A percentile compares a stretch with the other conserved stretches of the same genome.
phyloP scores from a whole-genome alignment of 2,113 vertebrate genomes.

The Rostratula benghalensis region DNA sequence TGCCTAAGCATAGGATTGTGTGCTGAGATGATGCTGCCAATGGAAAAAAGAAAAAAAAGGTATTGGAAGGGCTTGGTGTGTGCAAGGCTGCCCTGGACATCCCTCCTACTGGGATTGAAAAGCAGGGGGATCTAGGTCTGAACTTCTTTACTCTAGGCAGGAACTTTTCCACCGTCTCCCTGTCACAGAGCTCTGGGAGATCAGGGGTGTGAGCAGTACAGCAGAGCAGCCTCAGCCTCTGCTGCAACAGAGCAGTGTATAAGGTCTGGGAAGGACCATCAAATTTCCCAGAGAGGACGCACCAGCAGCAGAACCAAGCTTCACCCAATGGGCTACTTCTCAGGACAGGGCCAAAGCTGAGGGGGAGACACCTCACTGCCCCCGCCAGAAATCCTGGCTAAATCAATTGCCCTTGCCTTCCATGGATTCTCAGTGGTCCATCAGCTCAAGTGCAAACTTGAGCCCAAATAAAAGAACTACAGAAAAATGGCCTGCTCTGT shows the following conservation, averaged over 20 bases:
- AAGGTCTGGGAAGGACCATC: neutral
- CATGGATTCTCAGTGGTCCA: neutral
- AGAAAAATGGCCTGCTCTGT: neutral
- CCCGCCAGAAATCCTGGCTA: neutral
- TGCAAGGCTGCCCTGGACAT: neutral
- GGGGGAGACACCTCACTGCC: neutral
- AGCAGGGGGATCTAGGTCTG: neutral
- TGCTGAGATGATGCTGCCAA: neutral
- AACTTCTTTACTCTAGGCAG: neutral
- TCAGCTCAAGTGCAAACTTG: neutral
- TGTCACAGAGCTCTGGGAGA: neutral
- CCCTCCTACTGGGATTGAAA: neutral
- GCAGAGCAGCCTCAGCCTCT: neutral
- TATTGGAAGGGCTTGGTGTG: neutral
- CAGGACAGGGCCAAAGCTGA: neutral
- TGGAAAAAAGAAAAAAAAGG: neutral
- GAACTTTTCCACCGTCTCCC: neutral
- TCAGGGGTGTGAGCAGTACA: rapidly evolving
- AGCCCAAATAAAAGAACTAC: neutral
- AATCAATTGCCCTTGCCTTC: neutral
- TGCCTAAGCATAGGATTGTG: neutral
- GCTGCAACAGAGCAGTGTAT: rapidly evolving
- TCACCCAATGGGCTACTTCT: too few species aligned
- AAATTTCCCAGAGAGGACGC: too few species aligned
- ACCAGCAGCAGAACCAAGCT: neutral